A percentile compares a stretch with the other conserved stretches of the same genome.
Conservation (phyloP, 1,140 invertebrate species). For the Ladona fulva region DNA sequence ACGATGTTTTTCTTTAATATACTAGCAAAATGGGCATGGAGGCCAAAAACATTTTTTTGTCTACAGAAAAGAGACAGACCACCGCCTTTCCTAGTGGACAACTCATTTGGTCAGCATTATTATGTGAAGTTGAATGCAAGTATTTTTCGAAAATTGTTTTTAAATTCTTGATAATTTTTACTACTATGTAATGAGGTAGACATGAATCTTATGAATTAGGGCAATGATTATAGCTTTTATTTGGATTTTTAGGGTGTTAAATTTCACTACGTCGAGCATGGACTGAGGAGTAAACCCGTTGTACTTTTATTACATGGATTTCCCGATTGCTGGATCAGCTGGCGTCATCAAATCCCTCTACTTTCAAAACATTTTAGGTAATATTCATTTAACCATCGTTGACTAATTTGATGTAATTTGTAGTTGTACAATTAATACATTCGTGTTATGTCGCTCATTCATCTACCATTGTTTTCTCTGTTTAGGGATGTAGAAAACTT, state of each 20-base stretch:
- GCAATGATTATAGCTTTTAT: too few species aligned
- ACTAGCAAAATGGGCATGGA: neutral
- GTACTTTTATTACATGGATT: conserved; percentile 65
- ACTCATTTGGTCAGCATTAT: neutral
- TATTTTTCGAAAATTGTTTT: conserved; percentile 8
- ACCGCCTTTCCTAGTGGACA: neutral
- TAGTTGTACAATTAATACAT: too few species aligned
- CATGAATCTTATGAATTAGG: too few species aligned
- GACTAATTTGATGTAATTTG: too few species aligned
- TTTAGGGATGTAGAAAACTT: too few species aligned
- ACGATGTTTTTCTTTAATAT: neutral
- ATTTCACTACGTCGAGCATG: conserved; percentile 66
- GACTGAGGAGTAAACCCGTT: conserved; percentile 45
- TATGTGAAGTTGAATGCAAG: conserved; percentile 17
- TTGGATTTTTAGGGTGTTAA: conserved; percentile 47
- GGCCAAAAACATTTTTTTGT: neutral
- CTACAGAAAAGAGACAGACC: neutral
- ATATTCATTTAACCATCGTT: conserved; percentile 15
- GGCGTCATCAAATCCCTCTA: conserved; percentile 52
- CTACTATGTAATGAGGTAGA: neutral
- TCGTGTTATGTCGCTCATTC: too few species aligned
- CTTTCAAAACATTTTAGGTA: conserved; percentile 46
- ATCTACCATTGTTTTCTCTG: too few species aligned
- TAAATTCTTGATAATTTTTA: neutral
- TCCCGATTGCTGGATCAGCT: conserved; percentile 65